Base-by-base conservation (phyloP, 2,888 invertebrate genomes). In the Athalia circularis region DNA sequence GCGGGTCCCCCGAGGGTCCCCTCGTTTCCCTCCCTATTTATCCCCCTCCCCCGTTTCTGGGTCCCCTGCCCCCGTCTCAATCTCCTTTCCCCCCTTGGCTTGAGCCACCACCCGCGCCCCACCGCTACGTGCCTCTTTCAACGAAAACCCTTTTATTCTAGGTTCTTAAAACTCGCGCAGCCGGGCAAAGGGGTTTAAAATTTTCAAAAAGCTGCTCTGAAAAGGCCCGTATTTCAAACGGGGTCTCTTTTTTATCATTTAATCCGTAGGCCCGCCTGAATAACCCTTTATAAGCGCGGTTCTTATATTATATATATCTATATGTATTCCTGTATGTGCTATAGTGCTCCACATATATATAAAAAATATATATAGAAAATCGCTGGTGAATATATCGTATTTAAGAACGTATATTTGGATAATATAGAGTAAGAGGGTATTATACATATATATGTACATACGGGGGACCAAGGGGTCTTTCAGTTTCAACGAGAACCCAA, bases 121-220 rank as follows among this genome's bases (percentile, higher is more conserved):
- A 54, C 59, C 15, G 8, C 70, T 62, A 79, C 80, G 79, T 79
- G 80, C 77, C 79, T 65, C 86, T 88, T 87, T 88, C 86, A 88
- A 84, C 80, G 83, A 83, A 88, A 88, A 87, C 89, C 88, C 86
- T 89, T 72, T 89, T 88, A 88, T 89, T 85, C 86, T 86, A 82
- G 80, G 86, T 89, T 88, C 87, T 89, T 87, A 87, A 88, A 89
- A 88, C 86, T 86, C 82, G 81, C 83, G 70, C 74, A 83, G 81
- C 74, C 74, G 74, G 76, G 78, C 80, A 64, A 79, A 82, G 84
- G 86, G 87, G 86, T 88, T 87, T 86, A 87, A 89, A 89, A 86
- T 88, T 89, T 89, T 89, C 86, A 88, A 90, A 90, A 90, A 89
- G 86, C 86, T 85, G 85, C 86, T 83, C 85, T 89, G 89, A 89